These are phyloP conservation scores for Lithophane socia DNA, from an alignment of 2,888 invertebrate genomes.

Conservation along the genomic window DNA sequence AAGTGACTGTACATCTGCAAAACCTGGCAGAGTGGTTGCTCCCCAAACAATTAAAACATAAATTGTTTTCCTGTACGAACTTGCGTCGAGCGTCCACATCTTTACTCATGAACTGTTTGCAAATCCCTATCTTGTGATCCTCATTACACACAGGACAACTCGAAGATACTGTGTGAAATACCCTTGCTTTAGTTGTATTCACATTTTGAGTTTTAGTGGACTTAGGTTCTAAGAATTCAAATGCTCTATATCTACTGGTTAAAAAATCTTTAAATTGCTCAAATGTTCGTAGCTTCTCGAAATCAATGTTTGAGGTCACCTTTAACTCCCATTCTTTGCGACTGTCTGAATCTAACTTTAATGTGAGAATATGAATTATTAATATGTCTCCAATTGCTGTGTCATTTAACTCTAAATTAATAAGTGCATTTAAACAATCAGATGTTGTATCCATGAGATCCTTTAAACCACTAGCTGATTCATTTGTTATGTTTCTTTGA, in stretches of 20 bases:
- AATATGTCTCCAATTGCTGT: constrained; percentile 1
- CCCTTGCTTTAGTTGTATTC: not conserved
- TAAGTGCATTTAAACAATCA: not conserved
- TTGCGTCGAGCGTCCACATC: too few relatives aligned
- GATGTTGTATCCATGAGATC: not conserved
- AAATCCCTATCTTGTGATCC: not conserved
- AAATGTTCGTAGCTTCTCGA: not conserved
- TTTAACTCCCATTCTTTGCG: not conserved
- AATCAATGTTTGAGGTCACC: not conserved
- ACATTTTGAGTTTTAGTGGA: not conserved
- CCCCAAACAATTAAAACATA: too few relatives aligned
- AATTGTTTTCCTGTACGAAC: too few relatives aligned
- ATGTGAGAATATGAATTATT: not conserved
- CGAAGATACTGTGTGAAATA: constrained; percentile 5
- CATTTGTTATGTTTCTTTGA: too few relatives aligned
- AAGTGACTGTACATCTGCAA: too few relatives aligned
- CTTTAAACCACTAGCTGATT: too few relatives aligned
- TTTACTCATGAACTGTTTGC: not conserved
- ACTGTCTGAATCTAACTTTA: constrained; percentile 2
- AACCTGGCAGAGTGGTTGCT: too few relatives aligned
- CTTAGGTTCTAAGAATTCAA: constrained; percentile 3
- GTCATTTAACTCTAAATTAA: not conserved
- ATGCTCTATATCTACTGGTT: not conserved
- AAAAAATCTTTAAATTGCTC: not conserved
- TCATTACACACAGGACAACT: not conserved